Percentiles rank a stretch among this genome's conserved stretches.
Conservation (phyloP, 2,888 invertebrate genomes). For the Protophormia terraenovae region DNA sequence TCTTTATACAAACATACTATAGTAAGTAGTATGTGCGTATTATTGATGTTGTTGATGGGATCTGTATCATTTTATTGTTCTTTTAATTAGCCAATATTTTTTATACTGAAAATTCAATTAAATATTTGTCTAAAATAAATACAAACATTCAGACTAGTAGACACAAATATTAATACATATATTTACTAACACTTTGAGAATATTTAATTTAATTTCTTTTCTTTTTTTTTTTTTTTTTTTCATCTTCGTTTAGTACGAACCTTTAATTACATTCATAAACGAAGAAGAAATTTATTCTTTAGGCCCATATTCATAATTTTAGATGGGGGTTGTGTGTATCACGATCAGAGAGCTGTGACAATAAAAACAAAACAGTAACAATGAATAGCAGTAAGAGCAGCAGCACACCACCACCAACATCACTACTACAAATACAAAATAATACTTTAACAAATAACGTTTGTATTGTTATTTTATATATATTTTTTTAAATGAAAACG, state of each 20-base stretch:
- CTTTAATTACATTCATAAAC: no score
- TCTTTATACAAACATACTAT: no score
- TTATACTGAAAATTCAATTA: slow-evolving; percentile 20
- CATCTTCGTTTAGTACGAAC: no score
- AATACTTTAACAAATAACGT: not conserved
- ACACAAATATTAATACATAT: not conserved
- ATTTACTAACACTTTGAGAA: not conserved
- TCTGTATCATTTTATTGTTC: slow-evolving; percentile 26
- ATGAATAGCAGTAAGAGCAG: not conserved
- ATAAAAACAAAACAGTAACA: not conserved
- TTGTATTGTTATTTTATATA: slow-evolving; percentile 3
- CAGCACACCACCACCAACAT: not conserved
- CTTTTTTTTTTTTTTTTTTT: no score
- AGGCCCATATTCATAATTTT: slow-evolving; percentile 14
- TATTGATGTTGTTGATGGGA: not conserved
- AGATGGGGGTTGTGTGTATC: slow-evolving; percentile 8
- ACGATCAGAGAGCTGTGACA: slow-evolving; percentile 44
- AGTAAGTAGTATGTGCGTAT: not conserved
- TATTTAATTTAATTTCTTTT: no score
- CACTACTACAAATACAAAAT: slow-evolving; percentile 1
- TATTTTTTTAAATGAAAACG: slow-evolving; percentile 43
- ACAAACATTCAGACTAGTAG: not conserved
- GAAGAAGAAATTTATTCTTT: slow-evolving; percentile 4
- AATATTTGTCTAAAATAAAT: slow-evolving; percentile 30
- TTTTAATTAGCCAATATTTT: slow-evolving; percentile 49